Conservation (phyloP, 2,888 invertebrate genomes). For the Dryadula phaetusa region DNA sequence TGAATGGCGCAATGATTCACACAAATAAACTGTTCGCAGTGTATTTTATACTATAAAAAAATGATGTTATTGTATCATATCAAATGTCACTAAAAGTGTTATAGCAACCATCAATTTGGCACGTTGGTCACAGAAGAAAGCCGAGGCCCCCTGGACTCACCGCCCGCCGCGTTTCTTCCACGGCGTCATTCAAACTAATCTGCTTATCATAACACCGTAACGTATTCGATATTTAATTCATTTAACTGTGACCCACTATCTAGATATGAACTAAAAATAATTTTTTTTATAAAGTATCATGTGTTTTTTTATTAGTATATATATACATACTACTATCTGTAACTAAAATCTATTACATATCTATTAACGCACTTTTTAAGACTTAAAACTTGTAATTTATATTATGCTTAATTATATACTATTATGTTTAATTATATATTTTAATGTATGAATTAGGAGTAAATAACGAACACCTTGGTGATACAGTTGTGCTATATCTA, state of each 20-base stretch:
- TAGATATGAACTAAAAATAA: constrained; percentile 36
- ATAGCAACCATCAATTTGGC: constrained; percentile 49
- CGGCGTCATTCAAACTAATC: constrained; percentile 60
- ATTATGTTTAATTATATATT: background rate
- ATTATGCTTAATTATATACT: background rate
- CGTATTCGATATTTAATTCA: constrained; percentile 50
- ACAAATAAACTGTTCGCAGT: constrained; percentile 2
- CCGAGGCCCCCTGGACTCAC: constrained; percentile 53
- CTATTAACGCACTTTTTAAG: background rate
- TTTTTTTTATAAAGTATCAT: background rate
- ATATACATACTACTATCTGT: too few relatives aligned
- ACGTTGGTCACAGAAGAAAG: constrained; percentile 47
- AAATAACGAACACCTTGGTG: background rate
- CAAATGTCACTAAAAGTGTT: constrained; percentile 58
- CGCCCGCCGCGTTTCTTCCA: constrained; percentile 43
- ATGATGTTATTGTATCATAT: background rate
- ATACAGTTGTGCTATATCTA: background rate
- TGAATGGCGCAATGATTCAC: constrained; percentile 20
- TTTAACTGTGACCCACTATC: constrained; percentile 58
- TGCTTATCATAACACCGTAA: constrained; percentile 63
- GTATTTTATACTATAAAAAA: background rate
- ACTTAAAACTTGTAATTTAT: background rate
- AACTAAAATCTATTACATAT: too few relatives aligned
- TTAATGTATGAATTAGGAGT: background rate
- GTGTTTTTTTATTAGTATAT: background rate